Evolutionary conservation across 2,888 invertebrate species (phyloP), one percentile per base, ranked within the genome.

Genomic region (Noctua janthina): DNA sequence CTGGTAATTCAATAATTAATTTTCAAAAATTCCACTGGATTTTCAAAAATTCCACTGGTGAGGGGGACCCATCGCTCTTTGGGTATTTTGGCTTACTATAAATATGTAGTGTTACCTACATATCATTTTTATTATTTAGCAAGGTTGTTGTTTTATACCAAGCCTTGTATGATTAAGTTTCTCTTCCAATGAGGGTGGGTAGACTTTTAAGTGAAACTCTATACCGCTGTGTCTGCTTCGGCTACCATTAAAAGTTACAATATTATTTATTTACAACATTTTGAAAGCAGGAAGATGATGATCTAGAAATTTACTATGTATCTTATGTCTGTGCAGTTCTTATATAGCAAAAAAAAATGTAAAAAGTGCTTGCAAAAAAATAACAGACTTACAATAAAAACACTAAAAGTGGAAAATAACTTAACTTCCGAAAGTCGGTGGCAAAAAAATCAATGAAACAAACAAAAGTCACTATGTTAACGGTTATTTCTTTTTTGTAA

Each of bases 201-300:
- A 83, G 56, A 82, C 59, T 78, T 78, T 78, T 62, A 59, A 78
- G 51, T 84, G 84, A 46, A 82, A 72, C 59, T 68, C 35, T 71
- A 82, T 59, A 71, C 46, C 17, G 10, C 51, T 71, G 51, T 51
- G 23, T 67, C 43, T 62, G 15, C 71, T 68, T 23, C 29, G 23
- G 23, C n/a, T 29, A n/a, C 20, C 35, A 81, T 81, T 78, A 77
- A 83, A 81, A 84, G 69, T 79, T 79, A 39, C 6, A 20, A 51
- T 56, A 35, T 77, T 51, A 23, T 64, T 62, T 43, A 74, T 43
- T 39, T 29, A 75, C 29, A 51, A 64, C 2, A 29, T 29, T 39
- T 75, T 8, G 13, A 15, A 67, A 46, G 0, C 5, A 43, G 1
- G 23, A 43, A 43, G 23, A 43, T 6, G 11, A 39, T 66, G 11